Conservation (phyloP, 2,113 vertebrate genomes). For the Salvelinus fontinalis region DNA sequence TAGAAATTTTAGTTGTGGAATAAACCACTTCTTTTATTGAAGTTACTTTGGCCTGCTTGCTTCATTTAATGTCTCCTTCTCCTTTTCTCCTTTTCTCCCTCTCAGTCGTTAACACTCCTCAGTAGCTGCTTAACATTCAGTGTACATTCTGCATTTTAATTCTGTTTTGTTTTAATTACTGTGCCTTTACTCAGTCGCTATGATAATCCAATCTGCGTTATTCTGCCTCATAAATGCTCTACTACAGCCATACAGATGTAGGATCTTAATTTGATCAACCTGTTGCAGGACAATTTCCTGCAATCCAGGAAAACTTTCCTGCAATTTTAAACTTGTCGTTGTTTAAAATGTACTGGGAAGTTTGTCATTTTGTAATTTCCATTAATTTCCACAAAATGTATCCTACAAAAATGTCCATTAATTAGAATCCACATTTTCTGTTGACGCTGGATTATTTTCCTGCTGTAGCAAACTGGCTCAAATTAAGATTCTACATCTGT, state of each 20-base stretch:
- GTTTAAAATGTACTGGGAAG: too few species aligned
- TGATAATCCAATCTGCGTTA: neutral
- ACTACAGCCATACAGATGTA: neutral
- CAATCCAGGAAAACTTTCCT: too few species aligned
- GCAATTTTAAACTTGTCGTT: too few species aligned
- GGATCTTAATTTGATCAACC: neutral
- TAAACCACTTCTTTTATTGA: constrained; percentile 62
- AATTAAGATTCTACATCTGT: too few species aligned
- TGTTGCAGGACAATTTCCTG: too few species aligned
- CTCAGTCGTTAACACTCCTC: constrained; percentile 43
- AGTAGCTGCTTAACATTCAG: constrained; percentile 40
- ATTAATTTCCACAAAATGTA: too few species aligned
- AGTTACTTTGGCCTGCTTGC: constrained; percentile 58
- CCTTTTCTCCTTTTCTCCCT: constrained; percentile 39
- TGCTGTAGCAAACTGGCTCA: too few species aligned
- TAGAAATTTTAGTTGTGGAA: constrained; percentile 67
- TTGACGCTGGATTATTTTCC: too few species aligned
- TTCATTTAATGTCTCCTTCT: constrained; percentile 59
- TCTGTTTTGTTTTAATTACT: neutral
- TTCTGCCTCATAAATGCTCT: neutral
- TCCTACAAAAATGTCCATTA: too few species aligned
- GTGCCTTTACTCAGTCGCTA: neutral
- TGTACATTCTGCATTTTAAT: constrained; percentile 36
- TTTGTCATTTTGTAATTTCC: too few species aligned
- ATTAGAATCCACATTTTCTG: too few species aligned